Percentiles rank a stretch among this genome's conserved stretches.
Evolutionary conservation across 2,113 vertebrate genomes (phyloP).

Genomic region (Sebastes fasciatus): DNA sequence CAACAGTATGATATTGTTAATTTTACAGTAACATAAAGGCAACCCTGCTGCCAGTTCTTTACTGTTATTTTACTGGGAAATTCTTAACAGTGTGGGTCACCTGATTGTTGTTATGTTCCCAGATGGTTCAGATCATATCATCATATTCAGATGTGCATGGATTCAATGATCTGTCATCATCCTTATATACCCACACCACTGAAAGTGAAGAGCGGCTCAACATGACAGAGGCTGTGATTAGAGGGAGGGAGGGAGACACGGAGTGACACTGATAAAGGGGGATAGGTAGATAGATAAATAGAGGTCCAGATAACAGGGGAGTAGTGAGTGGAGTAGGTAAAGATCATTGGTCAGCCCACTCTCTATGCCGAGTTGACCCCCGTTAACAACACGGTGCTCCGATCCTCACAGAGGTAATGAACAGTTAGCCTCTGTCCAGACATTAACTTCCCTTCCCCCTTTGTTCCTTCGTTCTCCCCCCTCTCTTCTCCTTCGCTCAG

Average conservation of each 20-base stretch:
- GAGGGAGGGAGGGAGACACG: background rate
- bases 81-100: background rate
- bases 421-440: conserved; percentile 33
- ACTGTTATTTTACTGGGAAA: too few species aligned
- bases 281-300: background rate
- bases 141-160: background rate
- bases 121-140: conserved; percentile 11
- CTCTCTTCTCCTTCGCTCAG: background rate
- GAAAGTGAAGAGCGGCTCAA: background rate
- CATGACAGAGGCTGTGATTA: conserved; percentile 20
- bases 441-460: conserved; percentile 18
- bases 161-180: background rate
- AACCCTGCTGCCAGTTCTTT: too few species aligned
- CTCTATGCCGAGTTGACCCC: conserved; percentile 35
- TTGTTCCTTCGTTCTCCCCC: background rate
- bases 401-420: conserved; percentile 47
- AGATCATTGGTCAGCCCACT: background rate
- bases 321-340: background rate
- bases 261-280: background rate
- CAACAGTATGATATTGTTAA: too few species aligned
- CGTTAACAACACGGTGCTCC: conserved; percentile 35
- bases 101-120: background rate
- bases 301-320: conserved; percentile 17
- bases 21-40: too few species aligned
- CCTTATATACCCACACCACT: background rate